Evolutionary conservation across 2,888 invertebrate species (phyloP), one percentile per base, ranked within the genome.

Genomic region (Mimumesa dahlbomi): DNA sequence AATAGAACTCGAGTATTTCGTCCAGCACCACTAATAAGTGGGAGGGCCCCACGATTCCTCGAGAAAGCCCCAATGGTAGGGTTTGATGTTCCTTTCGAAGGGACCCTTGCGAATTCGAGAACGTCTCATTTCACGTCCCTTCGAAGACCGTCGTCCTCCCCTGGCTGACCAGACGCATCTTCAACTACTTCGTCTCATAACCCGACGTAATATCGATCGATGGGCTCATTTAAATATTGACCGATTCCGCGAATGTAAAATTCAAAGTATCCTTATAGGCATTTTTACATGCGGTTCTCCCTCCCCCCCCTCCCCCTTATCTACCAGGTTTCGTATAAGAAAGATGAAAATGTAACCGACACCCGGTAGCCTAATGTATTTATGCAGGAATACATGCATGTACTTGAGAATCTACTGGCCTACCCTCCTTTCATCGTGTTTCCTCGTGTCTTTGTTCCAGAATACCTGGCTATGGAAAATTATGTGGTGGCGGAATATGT

Each of bases 331-430:
- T n/a, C n/a, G n/a, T n/a, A n/a, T n/a, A n/a, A n/a, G n/a, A n/a
- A n/a, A n/a, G 68, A 74, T 76, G 73, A 71, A 76, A 80, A 77
- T 77, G 69, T 74, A 78, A 73, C 73, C 71, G 52, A 50, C 61
- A 40, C 57, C 64, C n/a, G n/a, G 40, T 52, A 46, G 75, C 77
- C 80, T 84, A 84, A 87, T 87, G 82, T 85, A 87, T 85, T 87
- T 86, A 87, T 87, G 85, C 84, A 82, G 83, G 84, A 85, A 87
- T 86, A 86, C 86, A 87, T 86, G 87, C 85, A 87, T 86, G 83
- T 82, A 84, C 82, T 71, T 80, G 78, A n/a, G 64, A 73, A 58
- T 70, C 58, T 56, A 19, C 56, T 45, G 61, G n/a, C 63, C 54
- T 56, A 69, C 57, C 62, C 61, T 68, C 52, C 57, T 62, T 63